A percentile compares a stretch with the other conserved stretches of the same genome.
These are phyloP conservation scores for Drosophila busckii DNA, from an alignment of 1,140 invertebrate species.

Conservation along the genomic window DNA sequence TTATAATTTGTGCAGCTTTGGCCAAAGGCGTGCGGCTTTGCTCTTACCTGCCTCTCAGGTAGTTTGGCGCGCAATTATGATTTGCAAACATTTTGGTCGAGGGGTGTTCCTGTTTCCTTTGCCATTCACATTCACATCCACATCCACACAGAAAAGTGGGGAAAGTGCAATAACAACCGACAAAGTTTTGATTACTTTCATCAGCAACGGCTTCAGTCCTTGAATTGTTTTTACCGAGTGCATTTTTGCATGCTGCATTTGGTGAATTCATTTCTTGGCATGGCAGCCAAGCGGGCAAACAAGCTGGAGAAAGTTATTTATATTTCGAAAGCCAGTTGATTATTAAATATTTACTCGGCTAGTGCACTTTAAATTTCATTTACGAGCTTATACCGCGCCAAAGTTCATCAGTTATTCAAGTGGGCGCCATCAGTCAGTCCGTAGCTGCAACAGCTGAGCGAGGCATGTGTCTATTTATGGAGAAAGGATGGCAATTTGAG, in stretches of 20 bases:
- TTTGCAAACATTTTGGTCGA: conserved; percentile 57
- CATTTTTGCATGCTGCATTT: conserved; percentile 19
- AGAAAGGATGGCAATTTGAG: conserved; percentile 16
- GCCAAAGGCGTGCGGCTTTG: conserved; percentile 6
- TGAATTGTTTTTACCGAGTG: background rate
- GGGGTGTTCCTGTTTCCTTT: background rate
- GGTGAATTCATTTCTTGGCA: background rate
- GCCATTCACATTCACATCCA: too few relatives aligned
- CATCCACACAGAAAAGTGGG: too few relatives aligned
- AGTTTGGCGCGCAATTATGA: conserved; percentile 66
- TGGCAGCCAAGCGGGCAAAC: conserved; percentile 18
- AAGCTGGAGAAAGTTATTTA: conserved; percentile 36
- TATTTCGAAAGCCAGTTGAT: conserved; percentile 53
- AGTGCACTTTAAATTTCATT: conserved; percentile 62
- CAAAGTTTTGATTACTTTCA: conserved; percentile 70
- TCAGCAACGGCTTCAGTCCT: conserved; percentile 25
- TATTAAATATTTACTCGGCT: conserved; percentile 65
- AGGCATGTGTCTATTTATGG: too few relatives aligned
- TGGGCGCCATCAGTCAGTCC: conserved; percentile 47
- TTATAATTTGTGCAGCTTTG: conserved; percentile 53
- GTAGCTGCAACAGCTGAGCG: background rate
- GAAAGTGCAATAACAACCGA: conserved; percentile 33
- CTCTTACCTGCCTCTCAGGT: conserved; percentile 36
- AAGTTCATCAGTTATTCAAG: conserved; percentile 63
- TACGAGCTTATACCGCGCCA: conserved; percentile 46